A percentile compares a stretch with the other conserved stretches of the same genome.
Evolutionary conservation across 92 coral and sea anemone species (phyloP).

Genomic region (Porites divaricata): DNA sequence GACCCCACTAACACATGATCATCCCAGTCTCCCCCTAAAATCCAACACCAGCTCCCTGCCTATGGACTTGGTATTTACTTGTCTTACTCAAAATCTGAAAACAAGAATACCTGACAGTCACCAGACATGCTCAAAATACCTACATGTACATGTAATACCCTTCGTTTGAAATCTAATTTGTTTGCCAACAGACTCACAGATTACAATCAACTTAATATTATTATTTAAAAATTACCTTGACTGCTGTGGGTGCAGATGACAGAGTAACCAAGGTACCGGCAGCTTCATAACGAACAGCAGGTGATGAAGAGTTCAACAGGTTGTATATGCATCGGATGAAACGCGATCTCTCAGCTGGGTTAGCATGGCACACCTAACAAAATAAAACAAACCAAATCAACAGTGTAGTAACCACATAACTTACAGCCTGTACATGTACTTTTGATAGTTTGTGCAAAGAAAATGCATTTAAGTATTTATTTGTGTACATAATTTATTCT

Average conservation of each 20-base stretch:
- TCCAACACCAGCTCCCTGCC: too few relatives aligned
- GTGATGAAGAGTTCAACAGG: constrained; percentile 93
- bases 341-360: constrained; percentile 96
- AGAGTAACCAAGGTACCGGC: constrained; percentile 98
- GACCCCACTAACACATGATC: too few relatives aligned
- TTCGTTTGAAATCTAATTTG: too few relatives aligned
- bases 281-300: constrained; percentile 99
- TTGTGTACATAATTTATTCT: too few relatives aligned
- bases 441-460: neutral
- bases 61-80: too few relatives aligned
- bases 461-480: neutral
- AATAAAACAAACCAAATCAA: neutral
- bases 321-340: constrained; percentile 98
- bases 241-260: constrained; percentile 99
- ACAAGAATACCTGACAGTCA: too few relatives aligned
- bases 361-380: constrained; percentile 96
- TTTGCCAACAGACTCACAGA: too few relatives aligned
- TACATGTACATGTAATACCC: too few relatives aligned
- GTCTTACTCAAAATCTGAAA: too few relatives aligned
- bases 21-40: too few relatives aligned
- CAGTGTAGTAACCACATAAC: neutral
- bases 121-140: too few relatives aligned
- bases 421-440: neutral
- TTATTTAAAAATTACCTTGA: constrained; percentile 64
- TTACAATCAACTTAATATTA: too few relatives aligned